Evolutionary conservation across 2,888 invertebrate genomes (phyloP).

Genomic region (Noctua fimbriata): DNA sequence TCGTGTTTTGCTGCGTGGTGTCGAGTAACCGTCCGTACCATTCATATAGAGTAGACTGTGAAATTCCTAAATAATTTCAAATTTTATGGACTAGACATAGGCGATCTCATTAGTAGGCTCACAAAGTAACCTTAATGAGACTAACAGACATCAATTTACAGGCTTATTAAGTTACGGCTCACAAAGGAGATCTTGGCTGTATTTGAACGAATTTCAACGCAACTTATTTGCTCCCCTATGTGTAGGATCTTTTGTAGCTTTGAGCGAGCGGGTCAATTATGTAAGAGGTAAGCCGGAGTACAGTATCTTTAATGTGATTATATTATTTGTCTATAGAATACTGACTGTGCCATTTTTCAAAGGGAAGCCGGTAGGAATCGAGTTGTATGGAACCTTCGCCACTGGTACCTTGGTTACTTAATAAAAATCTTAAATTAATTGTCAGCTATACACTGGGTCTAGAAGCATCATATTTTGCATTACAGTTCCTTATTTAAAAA

Average conservation of each 20-base stretch:
- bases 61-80: not conserved
- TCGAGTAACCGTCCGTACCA: too few species aligned
- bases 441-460: not conserved
- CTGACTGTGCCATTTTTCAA: too few species aligned
- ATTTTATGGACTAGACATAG: not conserved
- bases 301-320: too few species aligned
- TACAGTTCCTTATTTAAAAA: too few species aligned
- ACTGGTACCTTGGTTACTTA: not conserved
- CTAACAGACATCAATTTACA: slow-evolving; percentile 25
- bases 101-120: not conserved
- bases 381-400: too few species aligned
- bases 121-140: not conserved
- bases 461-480: too few species aligned
- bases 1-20: too few species aligned
- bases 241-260: not conserved
- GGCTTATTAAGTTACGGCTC: slow-evolving; percentile 17
- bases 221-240: not conserved
- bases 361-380: too few species aligned
- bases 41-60: not conserved
- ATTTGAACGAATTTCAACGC: not conserved
- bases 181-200: slow-evolving; percentile 2
- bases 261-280: too few species aligned
- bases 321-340: too few species aligned
- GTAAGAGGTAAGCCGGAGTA: too few species aligned
- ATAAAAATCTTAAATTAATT: not conserved